Evolutionary conservation across 2,888 invertebrate species (phyloP), one percentile per base, ranked within the genome.

Genomic region (Biston betularia): DNA sequence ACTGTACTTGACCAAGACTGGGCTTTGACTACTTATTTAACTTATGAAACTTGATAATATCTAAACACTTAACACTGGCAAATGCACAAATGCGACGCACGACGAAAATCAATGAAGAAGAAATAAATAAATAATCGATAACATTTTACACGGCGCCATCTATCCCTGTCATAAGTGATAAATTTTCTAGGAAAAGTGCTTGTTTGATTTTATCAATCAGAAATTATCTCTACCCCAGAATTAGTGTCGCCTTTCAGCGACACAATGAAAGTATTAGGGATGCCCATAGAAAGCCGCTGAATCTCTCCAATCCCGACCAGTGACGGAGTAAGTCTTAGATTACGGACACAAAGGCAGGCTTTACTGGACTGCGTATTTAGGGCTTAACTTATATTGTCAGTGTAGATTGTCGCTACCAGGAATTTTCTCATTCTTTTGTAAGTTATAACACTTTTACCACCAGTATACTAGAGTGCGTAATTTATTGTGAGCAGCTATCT

Each of bases 251-350:
- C 67, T 68, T 68, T 63, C 55, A 67, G 33, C 7, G 45, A 54
- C 58, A 78, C 86, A 86, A 85, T 84, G 75, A 72, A 72, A 70
- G 87, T 77, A 89, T 88, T 89, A 92, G 76, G 78, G 84, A 91
- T 93, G 89, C 92, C 92, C 89, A 89, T 91, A 92, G 87, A 91
- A 92, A 92, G 88, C 87, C 85, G 66, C 57, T 75, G 79, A 80
- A 84, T 83, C 79, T 63, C 58, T 58, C 75, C 75, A 76, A 79
- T 81, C 81, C 55, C 78, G 79, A 74, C 79, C 83, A 81, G 76
- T 76, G 85, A 79, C 84, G 82, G 84, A 87, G 85, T 79, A 81
- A 72, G 78, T 75, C 68, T 76, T 75, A 81, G 86, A 90, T 92
- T 91, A 90, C 86, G 55, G 68, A 72, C 80, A 92, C 91, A 92